Conservation (phyloP, 1,140 invertebrate species). For the Tetragnatha versicolor region DNA sequence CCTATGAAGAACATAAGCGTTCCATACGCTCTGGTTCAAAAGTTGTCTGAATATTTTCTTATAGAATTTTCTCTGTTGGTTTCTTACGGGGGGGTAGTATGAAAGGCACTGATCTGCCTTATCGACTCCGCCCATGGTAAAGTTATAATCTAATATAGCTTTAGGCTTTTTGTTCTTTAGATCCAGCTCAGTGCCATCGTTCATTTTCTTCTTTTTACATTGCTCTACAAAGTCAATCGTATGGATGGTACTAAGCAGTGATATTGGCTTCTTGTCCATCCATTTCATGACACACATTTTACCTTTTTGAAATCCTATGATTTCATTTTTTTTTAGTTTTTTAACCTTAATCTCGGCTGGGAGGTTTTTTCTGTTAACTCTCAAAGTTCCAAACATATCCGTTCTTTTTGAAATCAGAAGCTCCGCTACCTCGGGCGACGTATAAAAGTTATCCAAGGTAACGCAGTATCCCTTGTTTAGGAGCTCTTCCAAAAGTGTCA, state of each 20-base stretch:
- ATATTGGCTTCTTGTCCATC: background rate
- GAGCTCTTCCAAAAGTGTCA: background rate
- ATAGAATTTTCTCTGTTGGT: slow-evolving; percentile 21
- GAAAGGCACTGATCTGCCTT: background rate
- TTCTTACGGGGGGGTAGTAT: slow-evolving; percentile 12
- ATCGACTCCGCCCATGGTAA: slow-evolving; percentile 17
- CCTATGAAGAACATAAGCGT: slow-evolving; percentile 9
- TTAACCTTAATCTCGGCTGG: background rate
- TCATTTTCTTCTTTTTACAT: slow-evolving; percentile 5
- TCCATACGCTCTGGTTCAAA: slow-evolving; percentile 10
- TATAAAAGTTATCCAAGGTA: slow-evolving; percentile 4
- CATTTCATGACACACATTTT: background rate
- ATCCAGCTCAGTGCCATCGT: background rate
- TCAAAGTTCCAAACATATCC: background rate
- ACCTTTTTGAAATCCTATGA: background rate
- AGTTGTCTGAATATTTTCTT: slow-evolving; percentile 16
- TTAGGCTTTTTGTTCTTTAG: background rate
- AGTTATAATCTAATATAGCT: slow-evolving; percentile 11
- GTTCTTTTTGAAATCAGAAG: slow-evolving; percentile 4
- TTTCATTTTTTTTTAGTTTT: background rate
- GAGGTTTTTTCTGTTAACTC: background rate
- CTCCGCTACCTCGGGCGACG: background rate
- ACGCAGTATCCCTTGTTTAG: slow-evolving; percentile 8
- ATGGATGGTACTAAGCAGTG: background rate
- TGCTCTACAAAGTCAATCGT: background rate